Evolutionary conservation across 53 echinoderm and acorn worm genomes (phyloP).

Genomic region (Echinarachnius parma): DNA sequence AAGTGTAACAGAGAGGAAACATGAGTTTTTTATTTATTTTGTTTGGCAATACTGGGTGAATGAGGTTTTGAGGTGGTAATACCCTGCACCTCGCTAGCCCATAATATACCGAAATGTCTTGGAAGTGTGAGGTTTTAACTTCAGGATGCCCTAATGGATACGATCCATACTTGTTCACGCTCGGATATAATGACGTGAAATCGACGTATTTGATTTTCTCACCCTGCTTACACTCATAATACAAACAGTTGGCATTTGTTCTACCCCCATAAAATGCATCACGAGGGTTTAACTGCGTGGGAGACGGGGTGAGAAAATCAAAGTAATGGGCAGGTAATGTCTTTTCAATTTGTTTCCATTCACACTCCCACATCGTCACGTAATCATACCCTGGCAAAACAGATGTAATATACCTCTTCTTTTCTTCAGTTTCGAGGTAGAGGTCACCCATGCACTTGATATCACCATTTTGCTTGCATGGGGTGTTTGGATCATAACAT

Average conservation of each 20-base stretch:
- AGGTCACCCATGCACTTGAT: background rate
- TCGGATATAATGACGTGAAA: constrained; percentile 61
- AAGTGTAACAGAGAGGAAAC: too few species aligned
- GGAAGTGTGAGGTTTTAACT: constrained; percentile 24
- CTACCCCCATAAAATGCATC: too few species aligned
- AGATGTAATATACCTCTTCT: background rate
- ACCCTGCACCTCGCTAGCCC: background rate
- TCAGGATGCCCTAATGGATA: constrained; percentile 52
- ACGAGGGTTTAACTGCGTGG: too few species aligned
- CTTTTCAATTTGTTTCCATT: background rate
- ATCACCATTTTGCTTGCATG: background rate
- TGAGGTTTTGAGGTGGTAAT: background rate
- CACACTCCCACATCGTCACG: background rate
- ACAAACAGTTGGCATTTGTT: too few species aligned
- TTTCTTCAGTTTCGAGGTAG: background rate
- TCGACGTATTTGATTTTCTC: constrained; percentile 54
- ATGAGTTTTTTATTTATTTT: too few species aligned
- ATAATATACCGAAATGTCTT: background rate
- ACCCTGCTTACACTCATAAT: constrained; percentile 21
- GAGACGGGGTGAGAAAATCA: too few species aligned
- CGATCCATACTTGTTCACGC: constrained; percentile 56
- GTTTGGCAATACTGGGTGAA: background rate
- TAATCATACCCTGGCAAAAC: background rate
- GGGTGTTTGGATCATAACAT: background rate
- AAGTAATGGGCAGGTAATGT: background rate